A percentile compares a stretch with the other conserved stretches of the same genome.
Evolutionary conservation across 2,113 vertebrate species (phyloP).

Genomic region (Oryctolagus cuniculus): mOryCun1.1 NC_091436.1:11387001-11387500

Average conservation of each 20-base stretch:
- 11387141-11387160: neutral
- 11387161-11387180: conserved; percentile 72
- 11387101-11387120: conserved; percentile 56
- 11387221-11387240: conserved; percentile 69
- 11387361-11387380: conserved; percentile 87
- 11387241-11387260: conserved; percentile 73
- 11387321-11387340: conserved; percentile 74
- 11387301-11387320: conserved; percentile 77
- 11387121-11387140: neutral
- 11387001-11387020: conserved; percentile 18
- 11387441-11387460: conserved; percentile 88
- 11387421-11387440: conserved; percentile 89
- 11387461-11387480: conserved; percentile 88
- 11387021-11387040: conserved; percentile 57
- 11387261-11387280: conserved; percentile 61
- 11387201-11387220: conserved; percentile 64
- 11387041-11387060: neutral
- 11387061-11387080: conserved; percentile 38
- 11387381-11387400: conserved; percentile 89
- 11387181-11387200: conserved; percentile 69
- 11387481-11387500: conserved; percentile 88
- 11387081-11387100: neutral
- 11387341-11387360: conserved; percentile 80
- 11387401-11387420: conserved; percentile 83
- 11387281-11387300: conserved; percentile 69